Percentiles rank a stretch among this genome's conserved stretches.
Conservation (phyloP, 2,797 vertebrate species). For the Epinephelus awoara region DNA sequence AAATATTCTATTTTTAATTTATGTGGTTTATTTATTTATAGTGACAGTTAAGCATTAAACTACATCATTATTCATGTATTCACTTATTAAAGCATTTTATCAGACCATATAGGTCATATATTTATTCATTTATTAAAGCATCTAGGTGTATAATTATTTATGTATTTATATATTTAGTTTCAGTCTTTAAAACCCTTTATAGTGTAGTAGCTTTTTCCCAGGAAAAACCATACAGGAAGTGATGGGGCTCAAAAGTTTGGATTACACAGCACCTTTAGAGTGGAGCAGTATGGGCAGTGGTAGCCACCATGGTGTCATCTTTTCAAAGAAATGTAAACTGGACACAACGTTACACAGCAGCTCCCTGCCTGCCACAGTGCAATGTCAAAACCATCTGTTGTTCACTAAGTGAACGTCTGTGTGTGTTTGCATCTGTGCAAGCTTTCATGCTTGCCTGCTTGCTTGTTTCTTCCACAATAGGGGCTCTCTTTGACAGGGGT, state of each 20-base stretch:
- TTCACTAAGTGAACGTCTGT: neutral
- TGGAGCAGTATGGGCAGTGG: no score
- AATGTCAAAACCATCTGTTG: slow-evolving; percentile 44
- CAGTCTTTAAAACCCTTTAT: no score
- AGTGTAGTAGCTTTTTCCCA: neutral
- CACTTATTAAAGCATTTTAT: no score
- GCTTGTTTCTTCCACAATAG: neutral
- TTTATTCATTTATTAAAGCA: no score
- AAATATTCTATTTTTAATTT: no score
- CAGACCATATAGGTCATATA: no score
- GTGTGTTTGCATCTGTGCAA: slow-evolving; percentile 13
- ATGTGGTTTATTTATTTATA: no score
- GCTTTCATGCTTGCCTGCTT: slow-evolving; percentile 8
- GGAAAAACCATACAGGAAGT: neutral
- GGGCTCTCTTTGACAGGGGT: slow-evolving; percentile 19
- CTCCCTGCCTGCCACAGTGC: neutral
- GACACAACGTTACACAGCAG: neutral
- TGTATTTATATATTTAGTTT: no score
- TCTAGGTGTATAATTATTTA: no score
- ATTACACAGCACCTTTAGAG: no score
- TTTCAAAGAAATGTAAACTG: slow-evolving; percentile 7
- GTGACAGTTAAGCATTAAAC: no score
- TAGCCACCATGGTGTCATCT: neutral
- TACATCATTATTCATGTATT: no score
- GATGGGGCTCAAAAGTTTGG: neutral